Conservation (phyloP, 2,888 invertebrate genomes). For the Ferrisia virgata region DNA sequence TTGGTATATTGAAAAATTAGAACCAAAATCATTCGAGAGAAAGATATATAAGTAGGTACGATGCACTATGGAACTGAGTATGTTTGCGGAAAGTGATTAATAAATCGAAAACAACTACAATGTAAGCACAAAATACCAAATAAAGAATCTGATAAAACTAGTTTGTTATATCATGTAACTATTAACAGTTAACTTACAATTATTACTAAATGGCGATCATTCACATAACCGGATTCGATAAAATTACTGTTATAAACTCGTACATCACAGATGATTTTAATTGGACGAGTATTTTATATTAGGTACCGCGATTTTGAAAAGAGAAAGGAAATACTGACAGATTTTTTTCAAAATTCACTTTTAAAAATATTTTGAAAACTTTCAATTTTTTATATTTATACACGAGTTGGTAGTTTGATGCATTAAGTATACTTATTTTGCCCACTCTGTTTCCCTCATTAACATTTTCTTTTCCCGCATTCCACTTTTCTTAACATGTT, state of each 20-base stretch:
- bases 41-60: too few species aligned
- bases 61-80: neutral
- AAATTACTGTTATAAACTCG: neutral
- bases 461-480: too few species aligned
- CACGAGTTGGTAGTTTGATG: too few species aligned
- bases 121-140: constrained; percentile 12
- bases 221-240: neutral
- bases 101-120: neutral
- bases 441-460: too few species aligned
- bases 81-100: neutral
- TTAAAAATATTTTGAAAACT: neutral
- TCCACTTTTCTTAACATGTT: too few species aligned
- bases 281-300: neutral
- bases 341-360: neutral
- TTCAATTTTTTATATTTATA: too few species aligned
- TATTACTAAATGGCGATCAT: neutral
- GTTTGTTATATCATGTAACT: constrained; percentile 27
- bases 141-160: constrained; percentile 12
- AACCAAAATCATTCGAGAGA: neutral
- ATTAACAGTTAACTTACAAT: constrained; percentile 29
- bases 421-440: too few species aligned
- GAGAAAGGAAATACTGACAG: neutral
- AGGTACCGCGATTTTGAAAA: neutral
- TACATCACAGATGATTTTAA: neutral
- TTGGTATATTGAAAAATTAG: neutral